A percentile compares a stretch with the other conserved stretches of the same genome.
Evolutionary conservation across 1,140 invertebrate genomes (phyloP).

Genomic region (Pogonomyrmex californicus): DNA sequence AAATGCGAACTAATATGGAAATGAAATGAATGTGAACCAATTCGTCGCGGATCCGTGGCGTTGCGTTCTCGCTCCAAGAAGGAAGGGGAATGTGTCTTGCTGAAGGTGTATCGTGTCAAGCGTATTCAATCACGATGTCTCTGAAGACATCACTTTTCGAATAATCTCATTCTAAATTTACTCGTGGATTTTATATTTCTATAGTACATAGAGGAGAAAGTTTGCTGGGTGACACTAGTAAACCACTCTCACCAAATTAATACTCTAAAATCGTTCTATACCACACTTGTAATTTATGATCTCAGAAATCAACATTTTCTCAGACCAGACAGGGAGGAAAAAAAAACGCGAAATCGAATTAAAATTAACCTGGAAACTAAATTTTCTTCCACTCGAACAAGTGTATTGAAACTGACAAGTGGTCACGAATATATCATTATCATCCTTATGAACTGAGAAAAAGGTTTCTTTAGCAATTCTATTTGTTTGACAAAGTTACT

Average conservation of each 20-base stretch:
- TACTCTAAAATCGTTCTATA: not conserved
- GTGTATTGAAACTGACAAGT: not conserved
- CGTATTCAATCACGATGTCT: not conserved
- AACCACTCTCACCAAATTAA: not conserved
- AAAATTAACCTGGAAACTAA: not conserved
- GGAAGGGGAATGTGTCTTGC: not conserved
- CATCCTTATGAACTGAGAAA: too few relatives aligned
- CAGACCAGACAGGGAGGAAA: not conserved
- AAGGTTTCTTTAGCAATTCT: too few relatives aligned
- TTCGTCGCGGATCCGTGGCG: constrained; percentile 29
- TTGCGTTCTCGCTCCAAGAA: not conserved
- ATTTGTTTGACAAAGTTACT: too few relatives aligned
- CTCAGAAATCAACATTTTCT: not conserved
- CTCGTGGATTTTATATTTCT: not conserved
- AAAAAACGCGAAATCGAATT: not conserved
- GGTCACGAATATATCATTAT: too few relatives aligned
- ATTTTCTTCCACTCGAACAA: not conserved
- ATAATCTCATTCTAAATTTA: not conserved
- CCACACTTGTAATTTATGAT: not conserved
- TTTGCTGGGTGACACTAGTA: not conserved
- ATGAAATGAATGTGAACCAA: constrained; percentile 19
- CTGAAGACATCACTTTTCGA: not conserved
- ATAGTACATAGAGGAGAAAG: not conserved
- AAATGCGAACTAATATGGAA: constrained; percentile 51
- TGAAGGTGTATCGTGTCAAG: not conserved